These are phyloP conservation scores for Linepithema humile DNA, from an alignment of 1,140 invertebrate species.

Conservation along the genomic window DNA sequence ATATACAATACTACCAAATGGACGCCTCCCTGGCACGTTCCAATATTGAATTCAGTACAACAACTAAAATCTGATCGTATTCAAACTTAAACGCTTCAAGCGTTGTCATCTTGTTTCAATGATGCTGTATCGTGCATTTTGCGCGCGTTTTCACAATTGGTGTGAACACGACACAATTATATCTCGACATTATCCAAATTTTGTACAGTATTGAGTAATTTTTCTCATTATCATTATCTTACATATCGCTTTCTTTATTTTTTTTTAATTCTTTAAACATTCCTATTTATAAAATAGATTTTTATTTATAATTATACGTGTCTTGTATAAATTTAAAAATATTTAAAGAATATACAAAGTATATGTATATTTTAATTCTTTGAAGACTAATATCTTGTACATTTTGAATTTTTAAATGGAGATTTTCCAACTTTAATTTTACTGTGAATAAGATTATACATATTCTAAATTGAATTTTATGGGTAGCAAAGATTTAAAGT, in stretches of 20 bases:
- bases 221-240: not conserved
- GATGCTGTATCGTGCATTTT: slow-evolving; percentile 53
- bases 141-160: slow-evolving; percentile 73
- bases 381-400: too few relatives aligned
- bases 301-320: too few relatives aligned
- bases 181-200: slow-evolving; percentile 22
- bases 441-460: too few relatives aligned
- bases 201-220: not conserved
- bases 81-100: not conserved
- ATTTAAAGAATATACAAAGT: too few relatives aligned
- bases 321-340: too few relatives aligned
- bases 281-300: too few relatives aligned
- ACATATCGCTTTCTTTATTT: not conserved
- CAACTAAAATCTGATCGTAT: slow-evolving; percentile 54
- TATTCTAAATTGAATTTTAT: too few relatives aligned
- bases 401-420: too few relatives aligned
- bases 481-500: not conserved
- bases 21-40: slow-evolving; percentile 42
- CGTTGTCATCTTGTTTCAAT: slow-evolving; percentile 35
- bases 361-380: too few relatives aligned
- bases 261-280: not conserved
- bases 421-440: too few relatives aligned
- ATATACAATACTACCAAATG: slow-evolving; percentile 53
- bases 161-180: slow-evolving; percentile 79
- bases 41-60: slow-evolving; percentile 58